A percentile compares a stretch with the other conserved stretches of the same genome.
Conservation (phyloP, 2,888 invertebrate species). For the Papilio demoleus region DNA sequence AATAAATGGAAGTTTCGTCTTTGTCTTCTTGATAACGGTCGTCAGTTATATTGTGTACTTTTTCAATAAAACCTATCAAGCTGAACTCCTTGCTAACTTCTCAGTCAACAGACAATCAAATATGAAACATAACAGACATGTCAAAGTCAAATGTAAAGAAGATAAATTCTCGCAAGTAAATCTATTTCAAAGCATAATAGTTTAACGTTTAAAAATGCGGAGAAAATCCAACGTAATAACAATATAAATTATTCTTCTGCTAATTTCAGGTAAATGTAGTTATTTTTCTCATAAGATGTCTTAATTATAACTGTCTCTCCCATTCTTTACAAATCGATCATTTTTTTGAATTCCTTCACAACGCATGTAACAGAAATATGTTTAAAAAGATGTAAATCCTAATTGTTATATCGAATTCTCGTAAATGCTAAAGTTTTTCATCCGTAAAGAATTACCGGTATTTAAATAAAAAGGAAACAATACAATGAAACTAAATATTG, state of each 20-base stretch:
- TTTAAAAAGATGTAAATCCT: no score
- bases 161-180: conserved; percentile 51
- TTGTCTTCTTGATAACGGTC: no score
- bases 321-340: not conserved
- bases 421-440: no score
- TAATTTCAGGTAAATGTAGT: conserved; percentile 28
- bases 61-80: conserved; percentile 8
- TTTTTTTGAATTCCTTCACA: no score
- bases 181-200: conserved; percentile 32
- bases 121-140: conserved; percentile 22
- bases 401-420: no score
- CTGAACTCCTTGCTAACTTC: conserved; percentile 5
- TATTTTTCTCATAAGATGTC: conserved; percentile 12
- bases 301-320: not conserved
- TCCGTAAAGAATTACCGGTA: no score
- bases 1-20: no score
- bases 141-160: conserved; percentile 44
- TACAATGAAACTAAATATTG: no score
- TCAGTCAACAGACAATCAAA: conserved; percentile 22
- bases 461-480: no score
- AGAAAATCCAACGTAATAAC: conserved; percentile 34
- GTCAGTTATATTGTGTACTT: no score
- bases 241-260: conserved; percentile 11
- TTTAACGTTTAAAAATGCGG: conserved; percentile 31
- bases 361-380: no score